Percentiles rank a stretch among this genome's conserved stretches.
Conservation (phyloP, 2,113 vertebrate genomes). For the Campylomormyrus numenius region DNA sequence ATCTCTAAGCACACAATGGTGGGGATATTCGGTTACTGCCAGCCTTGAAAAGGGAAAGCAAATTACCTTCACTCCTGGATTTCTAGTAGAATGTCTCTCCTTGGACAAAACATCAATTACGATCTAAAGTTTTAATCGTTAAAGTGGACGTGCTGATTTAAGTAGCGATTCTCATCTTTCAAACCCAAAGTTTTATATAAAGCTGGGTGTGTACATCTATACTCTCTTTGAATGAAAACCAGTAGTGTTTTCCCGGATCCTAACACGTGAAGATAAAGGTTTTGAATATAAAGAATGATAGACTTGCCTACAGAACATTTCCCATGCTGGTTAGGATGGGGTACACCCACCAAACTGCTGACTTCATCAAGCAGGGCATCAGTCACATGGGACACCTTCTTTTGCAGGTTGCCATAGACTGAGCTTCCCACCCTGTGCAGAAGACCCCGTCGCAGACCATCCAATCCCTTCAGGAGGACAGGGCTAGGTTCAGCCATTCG, state of each 20-base stretch:
- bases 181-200: not conserved
- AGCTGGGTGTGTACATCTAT: not conserved
- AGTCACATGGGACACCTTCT: constrained; percentile 69
- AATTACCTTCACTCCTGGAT: constrained; percentile 43
- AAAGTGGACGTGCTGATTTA: constrained; percentile 17
- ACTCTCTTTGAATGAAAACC: not conserved
- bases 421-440: constrained; percentile 70
- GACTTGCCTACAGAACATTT: constrained; percentile 74
- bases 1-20: constrained; percentile 52
- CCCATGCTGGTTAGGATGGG: constrained; percentile 56
- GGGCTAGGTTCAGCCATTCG: constrained; percentile 51
- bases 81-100: constrained; percentile 43
- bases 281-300: not conserved
- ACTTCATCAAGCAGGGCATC: constrained; percentile 72
- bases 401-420: constrained; percentile 70
- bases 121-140: constrained; percentile 34
- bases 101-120: constrained; percentile 43
- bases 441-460: constrained; percentile 60
- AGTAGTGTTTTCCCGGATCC: not conserved
- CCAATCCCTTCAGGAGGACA: constrained; percentile 65
- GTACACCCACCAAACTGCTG: constrained; percentile 63
- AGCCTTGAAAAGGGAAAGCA: constrained; percentile 52
- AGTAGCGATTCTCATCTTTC: not conserved
- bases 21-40: constrained; percentile 56
- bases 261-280: not conserved